Conservation (phyloP, 2,113 vertebrate species). For the Pelecanus crispus region DNA sequence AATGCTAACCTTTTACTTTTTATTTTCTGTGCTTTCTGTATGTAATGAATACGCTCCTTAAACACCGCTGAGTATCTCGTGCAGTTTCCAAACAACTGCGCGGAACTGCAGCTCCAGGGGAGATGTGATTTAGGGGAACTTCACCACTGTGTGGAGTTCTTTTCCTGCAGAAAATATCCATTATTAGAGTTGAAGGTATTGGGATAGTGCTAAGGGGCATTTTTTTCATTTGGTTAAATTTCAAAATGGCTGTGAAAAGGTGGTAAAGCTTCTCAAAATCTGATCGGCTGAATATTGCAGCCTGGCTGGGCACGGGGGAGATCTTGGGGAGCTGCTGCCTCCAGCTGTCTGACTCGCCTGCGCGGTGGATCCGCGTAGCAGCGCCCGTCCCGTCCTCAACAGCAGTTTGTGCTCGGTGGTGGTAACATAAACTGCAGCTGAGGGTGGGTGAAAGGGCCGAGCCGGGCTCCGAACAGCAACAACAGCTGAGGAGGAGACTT, state of each 20-base stretch:
- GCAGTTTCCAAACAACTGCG: not conserved
- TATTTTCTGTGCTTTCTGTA: not conserved
- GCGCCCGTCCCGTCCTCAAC: not conserved
- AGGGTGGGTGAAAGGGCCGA: not conserved
- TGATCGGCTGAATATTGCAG: not conserved
- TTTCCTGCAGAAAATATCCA: not conserved
- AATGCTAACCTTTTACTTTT: not conserved
- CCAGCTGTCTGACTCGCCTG: not conserved
- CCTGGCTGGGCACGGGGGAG: not conserved
- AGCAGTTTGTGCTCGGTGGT: not conserved
- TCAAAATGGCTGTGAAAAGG: not conserved
- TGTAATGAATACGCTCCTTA: not conserved
- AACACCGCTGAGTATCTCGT: not conserved
- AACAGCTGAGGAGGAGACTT: not conserved
- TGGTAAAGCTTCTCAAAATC: not conserved
- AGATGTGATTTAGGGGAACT: not conserved
- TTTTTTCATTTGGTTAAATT: not conserved
- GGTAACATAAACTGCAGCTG: not conserved
- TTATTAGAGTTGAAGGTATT: not conserved
- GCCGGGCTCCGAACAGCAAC: not conserved
- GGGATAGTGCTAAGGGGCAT: not conserved
- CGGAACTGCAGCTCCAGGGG: not conserved
- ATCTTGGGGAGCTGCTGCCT: not conserved
- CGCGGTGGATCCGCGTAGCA: rapidly evolving
- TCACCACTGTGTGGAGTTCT: not conserved